These are phyloP conservation scores for Lasioglossum morio DNA, from an alignment of 2,888 invertebrate species.

Conservation along the genomic window DNA sequence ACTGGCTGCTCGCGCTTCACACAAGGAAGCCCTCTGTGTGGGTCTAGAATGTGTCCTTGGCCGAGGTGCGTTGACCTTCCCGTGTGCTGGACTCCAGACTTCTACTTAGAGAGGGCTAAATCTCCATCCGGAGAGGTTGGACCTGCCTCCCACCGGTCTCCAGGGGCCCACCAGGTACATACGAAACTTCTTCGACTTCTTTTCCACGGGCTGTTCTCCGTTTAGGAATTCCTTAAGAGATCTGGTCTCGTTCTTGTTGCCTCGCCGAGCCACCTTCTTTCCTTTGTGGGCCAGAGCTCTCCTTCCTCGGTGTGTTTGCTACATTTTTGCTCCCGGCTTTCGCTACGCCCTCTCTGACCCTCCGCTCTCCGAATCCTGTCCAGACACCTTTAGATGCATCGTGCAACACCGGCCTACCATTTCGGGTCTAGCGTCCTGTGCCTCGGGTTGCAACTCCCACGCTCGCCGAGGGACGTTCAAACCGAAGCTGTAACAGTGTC, in stretches of 20 bases:
- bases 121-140: slow-evolving; percentile 66
- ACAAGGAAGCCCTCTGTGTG: slow-evolving; percentile 72
- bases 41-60: slow-evolving; percentile 84
- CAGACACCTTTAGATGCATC: neutral
- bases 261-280: neutral
- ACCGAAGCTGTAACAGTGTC: neutral
- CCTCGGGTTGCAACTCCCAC: neutral
- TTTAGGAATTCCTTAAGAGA: slow-evolving; percentile 10
- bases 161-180: neutral
- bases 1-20: slow-evolving; percentile 37
- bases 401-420: neutral
- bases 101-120: slow-evolving; percentile 76
- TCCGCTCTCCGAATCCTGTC: neutral
- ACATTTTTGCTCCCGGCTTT: slow-evolving; percentile 19
- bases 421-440: neutral
- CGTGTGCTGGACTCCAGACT: slow-evolving; percentile 73
- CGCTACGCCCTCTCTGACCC: neutral
- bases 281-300: slow-evolving; percentile 7
- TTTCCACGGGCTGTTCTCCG: slow-evolving; percentile 4
- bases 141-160: slow-evolving; percentile 18
- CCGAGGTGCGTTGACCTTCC: slow-evolving; percentile 83
- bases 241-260: neutral
- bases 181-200: slow-evolving; percentile 33
- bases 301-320: neutral
- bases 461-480: neutral